Evolutionary conservation across 2,113 vertebrate species (phyloP).

Genomic region (Thamnaconus septentrionalis): DNA sequence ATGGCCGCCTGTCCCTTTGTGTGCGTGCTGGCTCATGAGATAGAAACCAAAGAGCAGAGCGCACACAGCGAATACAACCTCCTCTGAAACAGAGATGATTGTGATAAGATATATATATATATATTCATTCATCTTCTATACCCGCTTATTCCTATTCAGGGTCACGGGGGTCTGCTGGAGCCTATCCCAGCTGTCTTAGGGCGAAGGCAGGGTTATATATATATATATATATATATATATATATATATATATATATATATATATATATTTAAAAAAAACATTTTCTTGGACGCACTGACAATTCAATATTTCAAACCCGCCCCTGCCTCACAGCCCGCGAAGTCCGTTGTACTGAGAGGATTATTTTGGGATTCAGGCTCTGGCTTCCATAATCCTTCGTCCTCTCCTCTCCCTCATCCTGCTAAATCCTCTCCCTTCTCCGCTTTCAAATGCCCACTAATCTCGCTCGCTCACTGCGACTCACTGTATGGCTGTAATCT

Average conservation of each 20-base stretch:
- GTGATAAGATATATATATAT: too few relatives aligned
- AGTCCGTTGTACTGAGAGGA: constrained; percentile 66
- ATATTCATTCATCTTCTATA: too few relatives aligned
- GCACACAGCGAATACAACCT: neutral
- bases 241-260: too few relatives aligned
- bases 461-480: constrained; percentile 47
- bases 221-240: too few relatives aligned
- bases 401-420: constrained; percentile 69
- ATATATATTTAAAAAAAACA: too few relatives aligned
- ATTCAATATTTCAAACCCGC: constrained; percentile 38
- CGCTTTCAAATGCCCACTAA: constrained; percentile 64
- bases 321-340: constrained; percentile 46
- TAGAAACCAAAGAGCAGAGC: neutral
- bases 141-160: too few relatives aligned
- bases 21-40: neutral
- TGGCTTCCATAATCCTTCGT: constrained; percentile 73
- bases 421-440: constrained; percentile 72
- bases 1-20: neutral
- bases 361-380: constrained; percentile 76
- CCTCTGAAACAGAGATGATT: neutral
- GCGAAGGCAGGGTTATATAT: too few relatives aligned
- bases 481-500: constrained; percentile 57
- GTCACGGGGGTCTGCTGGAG: too few relatives aligned
- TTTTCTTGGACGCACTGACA: constrained; percentile 1
- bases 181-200: too few relatives aligned